These are phyloP conservation scores for Danaus plexippus DNA, from an alignment of 1,140 invertebrate species.

Conservation along the genomic window DNA sequence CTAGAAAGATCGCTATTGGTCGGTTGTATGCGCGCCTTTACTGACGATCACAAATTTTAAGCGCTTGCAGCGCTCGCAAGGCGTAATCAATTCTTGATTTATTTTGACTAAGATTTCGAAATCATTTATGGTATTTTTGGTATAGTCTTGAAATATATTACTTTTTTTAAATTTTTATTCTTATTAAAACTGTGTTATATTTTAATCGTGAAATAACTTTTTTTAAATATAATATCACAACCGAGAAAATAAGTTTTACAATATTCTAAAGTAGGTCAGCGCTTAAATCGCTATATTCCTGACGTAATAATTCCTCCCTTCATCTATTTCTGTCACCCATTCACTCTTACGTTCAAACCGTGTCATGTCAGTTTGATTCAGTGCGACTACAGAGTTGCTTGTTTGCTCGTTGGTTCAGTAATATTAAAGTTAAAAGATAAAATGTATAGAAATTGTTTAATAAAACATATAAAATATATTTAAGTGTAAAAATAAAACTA, in stretches of 20 bases:
- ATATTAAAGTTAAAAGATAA: background rate
- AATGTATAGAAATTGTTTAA: no score
- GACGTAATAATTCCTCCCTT: slow-evolving; percentile 39
- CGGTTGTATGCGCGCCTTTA: slow-evolving; percentile 24
- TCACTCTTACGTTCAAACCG: slow-evolving; percentile 46
- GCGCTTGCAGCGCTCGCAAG: slow-evolving; percentile 21
- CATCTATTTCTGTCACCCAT: slow-evolving; percentile 58
- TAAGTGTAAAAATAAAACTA: background rate
- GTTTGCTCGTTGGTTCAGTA: slow-evolving; percentile 3
- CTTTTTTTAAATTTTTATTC: no score
- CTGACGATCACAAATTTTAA: slow-evolving; percentile 11
- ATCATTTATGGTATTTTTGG: no score
- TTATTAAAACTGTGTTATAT: no score
- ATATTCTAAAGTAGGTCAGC: slow-evolving; percentile 14
- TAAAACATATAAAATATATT: slow-evolving; percentile 1
- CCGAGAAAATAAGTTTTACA: background rate
- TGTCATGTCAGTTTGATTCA: slow-evolving; percentile 24
- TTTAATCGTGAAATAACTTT: no score
- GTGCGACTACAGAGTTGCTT: slow-evolving; percentile 22
- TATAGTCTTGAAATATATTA: no score
- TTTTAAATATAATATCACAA: no score
- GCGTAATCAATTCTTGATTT: background rate
- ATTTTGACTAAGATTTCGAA: no score
- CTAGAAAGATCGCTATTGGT: slow-evolving; percentile 33
- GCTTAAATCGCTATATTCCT: slow-evolving; percentile 27